These are phyloP conservation scores for Umimayanthus kanabou DNA, from an alignment of 92 coral and sea anemone species.

Conservation along the genomic window DNA sequence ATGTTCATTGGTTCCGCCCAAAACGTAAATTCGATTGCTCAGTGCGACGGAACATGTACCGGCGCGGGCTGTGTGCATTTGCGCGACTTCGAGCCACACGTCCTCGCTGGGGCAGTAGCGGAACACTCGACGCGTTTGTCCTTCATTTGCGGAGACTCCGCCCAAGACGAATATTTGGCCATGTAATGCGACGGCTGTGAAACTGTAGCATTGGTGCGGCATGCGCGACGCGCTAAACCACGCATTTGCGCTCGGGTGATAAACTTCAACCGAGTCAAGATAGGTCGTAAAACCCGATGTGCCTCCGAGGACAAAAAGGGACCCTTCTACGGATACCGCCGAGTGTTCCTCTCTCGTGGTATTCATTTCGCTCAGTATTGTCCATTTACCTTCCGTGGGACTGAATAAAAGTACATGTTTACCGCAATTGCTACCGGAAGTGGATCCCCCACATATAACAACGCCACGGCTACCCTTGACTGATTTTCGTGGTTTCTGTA, in stretches of 20 bases:
- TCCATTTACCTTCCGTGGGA: conserved; percentile 2
- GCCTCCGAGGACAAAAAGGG: conserved; percentile 13
- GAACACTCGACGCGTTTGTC: conserved; percentile 10
- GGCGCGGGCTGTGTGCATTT: conserved; percentile 43
- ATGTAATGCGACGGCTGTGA: conserved; percentile 16
- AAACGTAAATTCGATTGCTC: conserved; percentile 40
- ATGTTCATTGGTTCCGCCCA: conserved; percentile 36
- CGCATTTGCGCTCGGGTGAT: background rate
- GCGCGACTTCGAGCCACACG: conserved; percentile 36
- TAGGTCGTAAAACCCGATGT: conserved; percentile 13
- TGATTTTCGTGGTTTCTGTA: conserved; percentile 10
- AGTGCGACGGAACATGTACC: conserved; percentile 53
- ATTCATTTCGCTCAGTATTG: background rate
- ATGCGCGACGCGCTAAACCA: conserved; percentile 10
- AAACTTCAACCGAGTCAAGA: conserved; percentile 14
- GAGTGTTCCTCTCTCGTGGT: conserved; percentile 16
- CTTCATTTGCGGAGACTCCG: conserved; percentile 19
- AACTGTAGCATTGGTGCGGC: conserved; percentile 20
- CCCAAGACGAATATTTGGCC: conserved; percentile 17
- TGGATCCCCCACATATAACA: conserved; percentile 13
- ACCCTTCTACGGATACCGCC: background rate
- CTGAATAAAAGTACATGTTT: background rate
- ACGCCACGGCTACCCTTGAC: conserved; percentile 11
- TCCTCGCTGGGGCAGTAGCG: conserved; percentile 8
- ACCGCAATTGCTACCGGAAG: background rate